Evolutionary conservation across 2,113 vertebrate species (phyloP), one percentile per base, ranked within the genome.

Genomic region (Clupea harengus): DNA sequence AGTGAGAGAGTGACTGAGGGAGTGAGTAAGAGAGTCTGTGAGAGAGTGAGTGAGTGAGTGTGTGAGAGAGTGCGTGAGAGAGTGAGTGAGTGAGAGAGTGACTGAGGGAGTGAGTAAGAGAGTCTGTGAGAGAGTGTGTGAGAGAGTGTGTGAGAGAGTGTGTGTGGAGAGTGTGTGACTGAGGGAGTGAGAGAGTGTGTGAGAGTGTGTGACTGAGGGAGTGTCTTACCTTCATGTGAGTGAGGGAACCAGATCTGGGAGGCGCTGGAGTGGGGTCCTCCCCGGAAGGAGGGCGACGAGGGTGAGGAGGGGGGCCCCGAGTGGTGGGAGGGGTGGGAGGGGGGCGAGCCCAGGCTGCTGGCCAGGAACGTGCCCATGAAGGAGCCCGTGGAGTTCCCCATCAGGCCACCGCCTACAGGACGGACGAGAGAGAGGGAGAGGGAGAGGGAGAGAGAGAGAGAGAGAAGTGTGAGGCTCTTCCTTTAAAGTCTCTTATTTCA

Each of bases 221-320:
- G 20, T 60, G 54, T 28, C 91, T 95, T 95, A 98, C 98, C 98
- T 97, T 99, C 98, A 9, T 99, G 97, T 85, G 97, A 96, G 92
- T 98, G 97, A n/a, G 97, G 96, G 94, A 99, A 97, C 98, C 98
- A 99, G 93, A 99, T 96, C 94, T 99, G 96, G 85, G 98, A 97
- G 87, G 97, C 92, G 84, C 96, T 94, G 0, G 97, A 96, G 94
- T 98, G 98, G 47, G 97, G 95, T 84, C 96, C 95, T 0, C 92
- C 90, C 84, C 96, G 96, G 93, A 97, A 99, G 57, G 97, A 93
- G 0, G 96, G 97, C 86, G 98, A 97, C 0, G 97, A 95, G 3
- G 98, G 96, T 75, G 98, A 95, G 0, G 97, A 92, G 0, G 96
- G 45, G 2, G 97, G 95, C 91, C 96, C 97, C 0, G 96, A 28